A percentile compares a stretch with the other conserved stretches of the same genome.
Conservation (phyloP, 2,113 vertebrate genomes). For the Istiophorus platypterus region DNA sequence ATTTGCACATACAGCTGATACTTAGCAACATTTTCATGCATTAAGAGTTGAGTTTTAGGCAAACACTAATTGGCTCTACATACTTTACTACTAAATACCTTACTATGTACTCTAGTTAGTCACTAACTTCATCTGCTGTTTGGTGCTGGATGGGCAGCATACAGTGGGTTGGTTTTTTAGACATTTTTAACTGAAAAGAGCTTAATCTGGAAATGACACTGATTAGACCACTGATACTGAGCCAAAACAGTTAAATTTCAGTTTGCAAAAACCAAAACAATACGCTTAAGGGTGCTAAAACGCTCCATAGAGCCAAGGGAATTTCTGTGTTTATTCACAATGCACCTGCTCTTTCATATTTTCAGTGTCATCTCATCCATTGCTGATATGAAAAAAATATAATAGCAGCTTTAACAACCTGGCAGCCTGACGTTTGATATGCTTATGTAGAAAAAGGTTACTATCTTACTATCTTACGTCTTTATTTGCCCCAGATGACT, state of each 20-base stretch:
- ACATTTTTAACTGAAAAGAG: neutral
- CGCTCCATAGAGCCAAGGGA: neutral
- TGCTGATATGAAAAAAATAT: neutral
- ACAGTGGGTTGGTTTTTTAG: neutral
- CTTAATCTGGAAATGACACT: neutral
- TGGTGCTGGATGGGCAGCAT: too few species aligned
- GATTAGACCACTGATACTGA: neutral
- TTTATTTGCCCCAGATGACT: neutral
- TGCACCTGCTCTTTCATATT: neutral
- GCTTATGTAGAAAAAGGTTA: neutral
- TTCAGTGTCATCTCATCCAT: neutral
- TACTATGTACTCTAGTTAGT: too few species aligned
- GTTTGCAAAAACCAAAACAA: neutral
- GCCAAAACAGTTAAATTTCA: neutral
- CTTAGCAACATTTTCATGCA: neutral
- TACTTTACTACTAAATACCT: too few species aligned
- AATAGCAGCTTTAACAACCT: neutral
- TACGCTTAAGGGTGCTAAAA: neutral
- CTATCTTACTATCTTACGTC: neutral
- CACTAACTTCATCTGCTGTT: too few species aligned
- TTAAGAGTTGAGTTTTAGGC: neutral
- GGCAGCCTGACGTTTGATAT: neutral
- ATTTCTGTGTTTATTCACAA: neutral
- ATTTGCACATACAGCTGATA: neutral
- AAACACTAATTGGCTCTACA: too few species aligned